These are phyloP conservation scores for Callopanchax toddi DNA, from an alignment of 2,113 vertebrate species.

Conservation along the genomic window DNA sequence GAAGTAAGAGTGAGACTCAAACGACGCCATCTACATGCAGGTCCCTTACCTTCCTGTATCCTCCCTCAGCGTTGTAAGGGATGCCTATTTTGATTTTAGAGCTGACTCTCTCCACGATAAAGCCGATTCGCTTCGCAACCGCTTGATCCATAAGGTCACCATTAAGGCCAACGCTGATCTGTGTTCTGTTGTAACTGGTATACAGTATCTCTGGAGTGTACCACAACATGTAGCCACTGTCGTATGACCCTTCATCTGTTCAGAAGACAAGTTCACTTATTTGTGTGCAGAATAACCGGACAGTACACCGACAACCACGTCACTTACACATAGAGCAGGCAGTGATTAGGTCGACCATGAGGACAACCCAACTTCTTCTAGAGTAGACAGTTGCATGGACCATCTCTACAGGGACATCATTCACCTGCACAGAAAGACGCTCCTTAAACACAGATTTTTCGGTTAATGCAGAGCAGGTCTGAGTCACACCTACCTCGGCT, in stretches of 20 bases:
- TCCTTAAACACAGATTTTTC: no score
- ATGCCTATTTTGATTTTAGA: slow-evolving; percentile 40
- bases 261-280: not conserved
- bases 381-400: slow-evolving; percentile 67
- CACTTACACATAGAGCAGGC: slow-evolving; percentile 52
- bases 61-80: slow-evolving; percentile 62
- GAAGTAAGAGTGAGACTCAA: not conserved
- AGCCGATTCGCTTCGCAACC: slow-evolving; percentile 22
- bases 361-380: slow-evolving; percentile 60
- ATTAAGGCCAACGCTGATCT: slow-evolving; percentile 37
- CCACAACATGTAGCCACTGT: slow-evolving; percentile 46
- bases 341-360: slow-evolving; percentile 62
- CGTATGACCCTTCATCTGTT: slow-evolving; percentile 57
- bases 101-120: slow-evolving; percentile 18
- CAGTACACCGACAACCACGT: not conserved
- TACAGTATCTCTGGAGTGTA: slow-evolving; percentile 48
- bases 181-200: not conserved
- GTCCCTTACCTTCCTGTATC: slow-evolving; percentile 60
- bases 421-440: slow-evolving; percentile 44
- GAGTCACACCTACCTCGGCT: slow-evolving; percentile 40
- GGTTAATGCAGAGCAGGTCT: fast-evolving
- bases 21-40: fast-evolving
- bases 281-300: no score
- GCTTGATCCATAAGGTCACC: slow-evolving; percentile 44
- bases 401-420: slow-evolving; percentile 57